Conservation (phyloP, 2,888 invertebrate species). For the Diarsia brunnea region DNA sequence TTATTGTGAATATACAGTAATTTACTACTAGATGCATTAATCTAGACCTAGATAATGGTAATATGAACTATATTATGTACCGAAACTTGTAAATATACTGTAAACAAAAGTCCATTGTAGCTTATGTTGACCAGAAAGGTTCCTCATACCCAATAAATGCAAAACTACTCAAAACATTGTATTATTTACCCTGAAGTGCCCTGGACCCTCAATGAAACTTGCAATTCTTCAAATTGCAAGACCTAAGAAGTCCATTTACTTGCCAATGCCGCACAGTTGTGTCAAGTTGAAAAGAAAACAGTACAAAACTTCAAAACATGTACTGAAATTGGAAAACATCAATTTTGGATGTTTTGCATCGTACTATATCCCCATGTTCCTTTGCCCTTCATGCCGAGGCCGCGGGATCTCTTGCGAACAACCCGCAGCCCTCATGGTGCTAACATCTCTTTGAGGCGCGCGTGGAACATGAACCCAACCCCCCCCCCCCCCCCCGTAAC, state of each 20-base stretch:
- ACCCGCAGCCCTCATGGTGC: no score
- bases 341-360: not conserved
- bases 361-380: no score
- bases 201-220: constrained; percentile 3
- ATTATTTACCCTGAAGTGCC: constrained; percentile 63
- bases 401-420: no score
- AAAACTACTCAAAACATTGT: constrained; percentile 85
- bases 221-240: not conserved
- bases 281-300: not conserved
- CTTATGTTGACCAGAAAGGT: constrained; percentile 91
- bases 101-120: constrained; percentile 90
- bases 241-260: not conserved
- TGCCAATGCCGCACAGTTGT: not conserved
- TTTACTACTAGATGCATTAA: constrained; percentile 85
- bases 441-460: no score
- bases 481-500: no score
- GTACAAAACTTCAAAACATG: not conserved
- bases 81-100: constrained; percentile 90
- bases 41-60: constrained; percentile 81
- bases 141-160: constrained; percentile 91
- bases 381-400: no score
- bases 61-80: constrained; percentile 88
- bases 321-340: not conserved
- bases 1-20: constrained; percentile 90
- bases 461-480: no score